Evolutionary conservation across 2,888 invertebrate species (phyloP).

Genomic region (Eubasilissa splendida): DNA sequence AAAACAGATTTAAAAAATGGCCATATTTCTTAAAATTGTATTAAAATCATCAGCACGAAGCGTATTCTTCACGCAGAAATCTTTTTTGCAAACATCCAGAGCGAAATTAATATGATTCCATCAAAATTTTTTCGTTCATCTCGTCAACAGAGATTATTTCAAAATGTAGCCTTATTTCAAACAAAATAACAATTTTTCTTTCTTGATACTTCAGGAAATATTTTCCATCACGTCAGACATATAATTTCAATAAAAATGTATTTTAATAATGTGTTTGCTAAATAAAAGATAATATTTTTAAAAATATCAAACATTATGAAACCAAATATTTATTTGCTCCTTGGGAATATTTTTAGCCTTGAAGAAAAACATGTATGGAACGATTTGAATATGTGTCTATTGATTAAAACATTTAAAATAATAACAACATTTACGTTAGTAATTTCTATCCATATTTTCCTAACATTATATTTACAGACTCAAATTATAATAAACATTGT

Average conservation of each 20-base stretch:
- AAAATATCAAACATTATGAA: neutral
- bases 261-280: neutral
- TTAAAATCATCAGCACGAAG: conserved; percentile 21
- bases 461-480: too few species aligned
- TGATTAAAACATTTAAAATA: too few species aligned
- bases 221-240: neutral
- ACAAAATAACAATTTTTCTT: neutral
- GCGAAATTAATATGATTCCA: conserved; percentile 13
- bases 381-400: too few species aligned
- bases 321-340: too few species aligned
- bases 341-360: too few species aligned
- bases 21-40: conserved; percentile 19
- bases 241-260: neutral
- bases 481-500: too few species aligned
- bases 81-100: neutral
- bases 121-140: conserved; percentile 24
- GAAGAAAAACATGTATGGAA: too few species aligned
- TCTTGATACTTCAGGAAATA: neutral
- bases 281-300: neutral
- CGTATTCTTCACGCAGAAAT: conserved; percentile 12
- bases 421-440: too few species aligned
- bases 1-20: neutral
- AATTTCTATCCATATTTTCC: too few species aligned
- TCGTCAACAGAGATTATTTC: conserved; percentile 19
- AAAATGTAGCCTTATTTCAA: conserved; percentile 1